Conservation (phyloP, 64 coral and sea anemone genomes). For the Actinia tenebrosa region DNA sequence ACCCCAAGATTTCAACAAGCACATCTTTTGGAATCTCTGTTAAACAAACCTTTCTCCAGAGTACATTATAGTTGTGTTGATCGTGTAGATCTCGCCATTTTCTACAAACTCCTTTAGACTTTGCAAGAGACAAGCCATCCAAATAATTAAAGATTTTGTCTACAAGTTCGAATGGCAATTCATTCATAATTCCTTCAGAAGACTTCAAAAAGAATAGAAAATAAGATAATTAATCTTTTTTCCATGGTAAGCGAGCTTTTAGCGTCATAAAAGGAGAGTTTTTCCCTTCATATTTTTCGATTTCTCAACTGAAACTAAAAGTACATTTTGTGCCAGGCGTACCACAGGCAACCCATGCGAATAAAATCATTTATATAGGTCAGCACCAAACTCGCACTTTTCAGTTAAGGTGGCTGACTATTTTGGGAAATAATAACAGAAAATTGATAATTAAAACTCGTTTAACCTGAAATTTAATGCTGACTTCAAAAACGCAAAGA, state of each 20-base stretch:
- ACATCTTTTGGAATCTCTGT: constrained; percentile 49
- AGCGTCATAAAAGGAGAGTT: not conserved
- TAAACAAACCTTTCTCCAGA: constrained; percentile 63
- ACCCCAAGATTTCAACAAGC: constrained; percentile 54
- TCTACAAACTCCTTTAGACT: constrained; percentile 67
- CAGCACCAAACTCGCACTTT: too few species aligned
- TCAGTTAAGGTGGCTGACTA: too few species aligned
- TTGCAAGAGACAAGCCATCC: constrained; percentile 74
- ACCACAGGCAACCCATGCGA: not conserved
- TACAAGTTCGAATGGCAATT: constrained; percentile 65
- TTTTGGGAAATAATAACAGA: too few species aligned
- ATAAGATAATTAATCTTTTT: not conserved
- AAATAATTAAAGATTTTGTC: constrained; percentile 65
- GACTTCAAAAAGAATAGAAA: not conserved
- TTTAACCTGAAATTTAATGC: too few species aligned
- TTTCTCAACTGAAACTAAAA: not conserved
- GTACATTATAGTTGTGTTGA: constrained; percentile 42
- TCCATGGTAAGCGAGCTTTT: not conserved
- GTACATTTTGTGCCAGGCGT: not conserved
- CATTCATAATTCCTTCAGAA: constrained; percentile 35
- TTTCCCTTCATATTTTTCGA: not conserved
- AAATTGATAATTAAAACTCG: too few species aligned
- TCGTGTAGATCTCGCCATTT: constrained; percentile 61
- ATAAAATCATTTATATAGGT: too few species aligned
- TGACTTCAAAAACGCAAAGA: too few species aligned